Base-by-base conservation (phyloP, 2,888 invertebrate species). In the Creontiades dilutus region DNA sequence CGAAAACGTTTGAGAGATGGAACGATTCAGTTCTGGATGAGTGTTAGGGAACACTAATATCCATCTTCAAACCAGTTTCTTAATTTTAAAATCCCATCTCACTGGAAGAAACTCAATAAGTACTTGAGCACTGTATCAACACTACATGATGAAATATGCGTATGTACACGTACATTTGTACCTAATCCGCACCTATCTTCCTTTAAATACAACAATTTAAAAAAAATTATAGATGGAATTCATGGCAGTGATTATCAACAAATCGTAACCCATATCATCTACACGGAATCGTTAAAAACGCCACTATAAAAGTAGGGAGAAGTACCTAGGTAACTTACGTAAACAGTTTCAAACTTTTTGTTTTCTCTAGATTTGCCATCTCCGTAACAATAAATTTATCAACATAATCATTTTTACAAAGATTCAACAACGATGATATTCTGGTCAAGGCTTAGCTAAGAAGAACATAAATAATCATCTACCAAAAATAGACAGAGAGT, bases 401-500 rank as follows among this genome's bases (percentile, higher is more conserved):
- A 19, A 68, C 23, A 23, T 12, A 19, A 19, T 61, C 9, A 68
- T 68, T 19, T 68, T 23, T 5, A 68, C 19, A 68, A 68, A 27
- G 0, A 57, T 68, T 68, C 23, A 68, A 68, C 68, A 68, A 61
- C 61, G n/a, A 68, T 68, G 27, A 68, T 68, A 68, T 3, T 23
- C 11, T 68, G 68, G 68, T 68, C 68, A 68, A 68, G 19, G 68
- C 68, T 68, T 68, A 27, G 11, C 61, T 68, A 68, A 12, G 27
- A 68, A 12, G 27, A 68, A 68, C 68, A 27, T 23, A 68, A 68
- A 68, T 5, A 68, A 23, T 68, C 23, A 11, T 12, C 68, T 68
- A 68, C 68, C 68, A 68, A 68, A 68, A 68, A 68, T 68, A 80
- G 80, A 80, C 80, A 80, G 80, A 28, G 23, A 78, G 80, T 37